Evolutionary conservation across 2,113 vertebrate genomes (phyloP).

Genomic region (Callochromis pleurospilus): DNA sequence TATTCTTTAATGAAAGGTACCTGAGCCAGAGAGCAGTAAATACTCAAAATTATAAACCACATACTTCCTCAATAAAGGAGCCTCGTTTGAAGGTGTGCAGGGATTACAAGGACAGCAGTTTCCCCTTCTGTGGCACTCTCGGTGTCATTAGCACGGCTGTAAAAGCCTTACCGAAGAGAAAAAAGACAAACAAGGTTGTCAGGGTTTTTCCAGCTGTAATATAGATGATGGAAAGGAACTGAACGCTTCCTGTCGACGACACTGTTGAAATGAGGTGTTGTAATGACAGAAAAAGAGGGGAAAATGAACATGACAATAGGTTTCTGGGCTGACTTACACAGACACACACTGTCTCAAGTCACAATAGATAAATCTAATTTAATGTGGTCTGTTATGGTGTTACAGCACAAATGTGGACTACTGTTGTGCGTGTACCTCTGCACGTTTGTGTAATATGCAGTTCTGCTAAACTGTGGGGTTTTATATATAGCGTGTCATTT

Average conservation of each 20-base stretch:
- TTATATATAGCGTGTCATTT: slow-evolving; percentile 34
- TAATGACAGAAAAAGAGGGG: background rate
- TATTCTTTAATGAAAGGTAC: background rate
- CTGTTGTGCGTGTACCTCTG: background rate
- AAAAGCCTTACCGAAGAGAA: background rate
- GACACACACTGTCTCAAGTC: background rate
- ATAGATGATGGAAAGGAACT: background rate
- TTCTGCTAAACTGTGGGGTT: background rate
- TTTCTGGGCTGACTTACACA: background rate
- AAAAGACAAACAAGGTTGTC: background rate
- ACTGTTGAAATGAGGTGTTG: background rate
- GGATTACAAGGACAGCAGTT: background rate
- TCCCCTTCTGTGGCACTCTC: background rate
- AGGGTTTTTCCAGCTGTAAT: background rate
- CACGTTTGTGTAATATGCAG: background rate
- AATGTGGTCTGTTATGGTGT: background rate
- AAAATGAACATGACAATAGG: background rate
- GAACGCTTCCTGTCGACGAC: background rate
- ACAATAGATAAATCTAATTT: background rate
- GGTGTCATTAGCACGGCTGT: background rate
- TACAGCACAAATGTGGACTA: background rate
- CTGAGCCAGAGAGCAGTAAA: background rate
- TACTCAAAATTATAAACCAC: background rate
- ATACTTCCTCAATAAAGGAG: background rate
- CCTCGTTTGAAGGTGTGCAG: background rate